A percentile compares a stretch with the other conserved stretches of the same genome.
Evolutionary conservation across 2,888 invertebrate species (phyloP).

Genomic region (Netelia virgata): DNA sequence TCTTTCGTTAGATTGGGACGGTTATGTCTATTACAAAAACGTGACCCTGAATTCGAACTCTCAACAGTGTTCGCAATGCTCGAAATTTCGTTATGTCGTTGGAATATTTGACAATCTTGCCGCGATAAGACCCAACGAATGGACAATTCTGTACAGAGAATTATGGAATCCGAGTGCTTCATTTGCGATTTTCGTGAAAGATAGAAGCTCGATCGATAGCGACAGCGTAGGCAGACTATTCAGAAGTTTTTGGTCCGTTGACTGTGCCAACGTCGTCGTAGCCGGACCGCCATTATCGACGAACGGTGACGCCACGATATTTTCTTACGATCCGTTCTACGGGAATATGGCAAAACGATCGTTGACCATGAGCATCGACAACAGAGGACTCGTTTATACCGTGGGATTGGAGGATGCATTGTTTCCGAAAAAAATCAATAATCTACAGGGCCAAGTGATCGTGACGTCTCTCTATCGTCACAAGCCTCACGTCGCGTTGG

Average conservation of each 20-base stretch:
- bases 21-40: not conserved
- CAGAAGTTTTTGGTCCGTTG: conserved; percentile 55
- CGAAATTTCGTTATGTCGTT: conserved; percentile 46
- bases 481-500: conserved; percentile 46
- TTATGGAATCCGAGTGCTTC: conserved; percentile 55
- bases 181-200: conserved; percentile 51
- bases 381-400: conserved; percentile 4
- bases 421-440: conserved; percentile 66
- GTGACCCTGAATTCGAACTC: not conserved
- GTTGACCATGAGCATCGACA: not conserved
- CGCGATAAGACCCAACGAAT: conserved; percentile 26
- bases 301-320: conserved; percentile 17
- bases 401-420: conserved; percentile 26
- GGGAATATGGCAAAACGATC: not conserved
- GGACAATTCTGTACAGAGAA: conserved; percentile 23
- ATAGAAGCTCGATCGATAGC: conserved; percentile 8
- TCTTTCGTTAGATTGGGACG: not conserved
- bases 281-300: conserved; percentile 6
- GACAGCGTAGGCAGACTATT: conserved; percentile 26
- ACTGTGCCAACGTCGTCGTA: conserved; percentile 59
- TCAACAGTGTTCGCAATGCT: conserved; percentile 7
- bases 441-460: conserved; percentile 60
- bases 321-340: conserved; percentile 63
- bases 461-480: conserved; percentile 61
- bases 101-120: conserved; percentile 33